phyloP scores from a whole-genome alignment of 2,888 invertebrate genomes.

The Achlya flavicornis region DNA sequence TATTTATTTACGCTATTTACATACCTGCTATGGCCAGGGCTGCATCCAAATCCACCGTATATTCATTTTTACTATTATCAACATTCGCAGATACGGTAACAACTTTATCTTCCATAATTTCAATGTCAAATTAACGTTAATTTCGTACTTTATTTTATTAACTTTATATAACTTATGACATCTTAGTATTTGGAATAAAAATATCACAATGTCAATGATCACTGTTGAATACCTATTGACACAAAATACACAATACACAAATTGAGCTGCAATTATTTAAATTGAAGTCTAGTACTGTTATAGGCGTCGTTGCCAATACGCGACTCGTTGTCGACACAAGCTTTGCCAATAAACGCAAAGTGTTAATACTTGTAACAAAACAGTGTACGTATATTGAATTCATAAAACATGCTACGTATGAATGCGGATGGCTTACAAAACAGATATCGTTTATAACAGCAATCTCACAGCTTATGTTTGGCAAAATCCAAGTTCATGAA shows the following conservation, averaged over 20 bases:
- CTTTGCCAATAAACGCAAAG: background rate
- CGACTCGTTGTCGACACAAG: background rate
- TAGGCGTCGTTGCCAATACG: background rate
- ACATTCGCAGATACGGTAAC: conserved; percentile 7
- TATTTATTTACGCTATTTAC: too few species aligned
- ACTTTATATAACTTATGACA: background rate
- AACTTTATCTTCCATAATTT: conserved; percentile 4
- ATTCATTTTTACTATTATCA: background rate
- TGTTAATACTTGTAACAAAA: background rate
- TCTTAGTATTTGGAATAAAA: background rate
- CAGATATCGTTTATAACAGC: background rate
- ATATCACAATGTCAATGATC: background rate
- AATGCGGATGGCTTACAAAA: too few species aligned
- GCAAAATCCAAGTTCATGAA: background rate
- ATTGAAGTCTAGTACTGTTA: background rate
- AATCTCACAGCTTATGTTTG: background rate
- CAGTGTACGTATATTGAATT: background rate
- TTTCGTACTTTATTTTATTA: background rate
- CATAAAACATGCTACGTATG: background rate
- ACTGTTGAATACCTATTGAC: background rate
- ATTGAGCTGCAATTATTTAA: background rate
- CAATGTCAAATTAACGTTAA: background rate
- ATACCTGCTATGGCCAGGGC: conserved; percentile 4
- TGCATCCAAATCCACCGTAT: conserved; percentile 7
- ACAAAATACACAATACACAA: background rate